Base-by-base conservation (phyloP, 2,113 vertebrate genomes). In the Tachycineta bicolor region DNA sequence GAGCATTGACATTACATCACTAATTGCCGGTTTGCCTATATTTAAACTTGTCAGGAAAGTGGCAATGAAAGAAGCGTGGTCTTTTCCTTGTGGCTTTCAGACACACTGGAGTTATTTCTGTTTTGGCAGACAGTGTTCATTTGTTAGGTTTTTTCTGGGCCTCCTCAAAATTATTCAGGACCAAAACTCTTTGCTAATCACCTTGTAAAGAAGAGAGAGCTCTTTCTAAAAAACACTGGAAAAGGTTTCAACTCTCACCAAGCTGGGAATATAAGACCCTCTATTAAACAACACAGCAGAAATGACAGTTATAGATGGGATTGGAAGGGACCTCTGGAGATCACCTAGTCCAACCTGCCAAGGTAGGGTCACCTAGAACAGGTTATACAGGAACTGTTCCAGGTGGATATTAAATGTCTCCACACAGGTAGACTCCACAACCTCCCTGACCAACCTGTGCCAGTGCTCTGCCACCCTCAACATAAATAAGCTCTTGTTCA, bases 141-240 rank as follows among this genome's bases (percentile, higher is more conserved):
- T 80, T 96, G 59, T 63, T 71, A 59, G 14, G 34, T 46, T 90
- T 89, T 89, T 83, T 81, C 64, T 55, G n/a, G 46, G 25, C 26
- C 81, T 95, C 39, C 47, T 91, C 46, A 93, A 92, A 87, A 83
- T 91, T 82, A 96, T 73, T 71, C 47, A 29, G 67, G 41, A 53
- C 69, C 14, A 75, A 87, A 96, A 85, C 37, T 16, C 25, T 82
- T 55, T 39, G 31, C 34, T 64, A 47, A 75, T 83, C 50, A 91
- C 41, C 11, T 86, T 86, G 39, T 62, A 55, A 89, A 74, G n/a
- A 75, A 69, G 58, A 26, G 3, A 46, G 19, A 87, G 9, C 5
- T 63, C 52, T 64, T 80, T 76, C 49, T 65, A 58, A 90, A 91
- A 92, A 49, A 29, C 21, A 83, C 5, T 23, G 24, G 43, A 52